A percentile compares a stretch with the other conserved stretches of the same genome.
Conservation (phyloP, 2,113 vertebrate species). For the Phasianus colchicus region DNA sequence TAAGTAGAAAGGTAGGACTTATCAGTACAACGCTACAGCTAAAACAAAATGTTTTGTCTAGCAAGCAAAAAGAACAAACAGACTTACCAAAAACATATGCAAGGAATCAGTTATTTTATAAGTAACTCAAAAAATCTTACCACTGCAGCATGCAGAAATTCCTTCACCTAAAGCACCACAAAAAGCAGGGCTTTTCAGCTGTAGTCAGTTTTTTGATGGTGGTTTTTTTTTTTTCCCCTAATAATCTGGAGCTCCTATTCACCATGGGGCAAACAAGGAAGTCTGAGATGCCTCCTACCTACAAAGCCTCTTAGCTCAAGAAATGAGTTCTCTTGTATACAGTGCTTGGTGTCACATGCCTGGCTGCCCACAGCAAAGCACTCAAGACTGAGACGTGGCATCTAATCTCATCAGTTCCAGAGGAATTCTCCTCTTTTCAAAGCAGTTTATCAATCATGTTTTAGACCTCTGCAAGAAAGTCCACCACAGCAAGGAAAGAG, state of each 20-base stretch:
- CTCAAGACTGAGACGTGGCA: neutral
- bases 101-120: too few relatives aligned
- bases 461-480: neutral
- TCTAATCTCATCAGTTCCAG: neutral
- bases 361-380: neutral
- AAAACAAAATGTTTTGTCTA: too few relatives aligned
- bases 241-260: neutral
- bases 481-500: neutral
- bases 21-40: neutral
- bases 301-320: slow-evolving; percentile 2
- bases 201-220: neutral
- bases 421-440: neutral
- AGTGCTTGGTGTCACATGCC: neutral
- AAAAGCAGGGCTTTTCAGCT: neutral
- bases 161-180: neutral
- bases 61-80: too few relatives aligned
- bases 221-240: neutral
- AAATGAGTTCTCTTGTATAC: neutral
- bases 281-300: neutral
- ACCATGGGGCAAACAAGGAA: neutral
- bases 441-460: neutral
- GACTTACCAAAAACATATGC: neutral
- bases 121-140: neutral
- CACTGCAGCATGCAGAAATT: neutral
- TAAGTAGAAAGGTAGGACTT: neutral